Base-by-base conservation (phyloP, 2,797 vertebrate genomes). In the Hozukius guyotensis region DNA sequence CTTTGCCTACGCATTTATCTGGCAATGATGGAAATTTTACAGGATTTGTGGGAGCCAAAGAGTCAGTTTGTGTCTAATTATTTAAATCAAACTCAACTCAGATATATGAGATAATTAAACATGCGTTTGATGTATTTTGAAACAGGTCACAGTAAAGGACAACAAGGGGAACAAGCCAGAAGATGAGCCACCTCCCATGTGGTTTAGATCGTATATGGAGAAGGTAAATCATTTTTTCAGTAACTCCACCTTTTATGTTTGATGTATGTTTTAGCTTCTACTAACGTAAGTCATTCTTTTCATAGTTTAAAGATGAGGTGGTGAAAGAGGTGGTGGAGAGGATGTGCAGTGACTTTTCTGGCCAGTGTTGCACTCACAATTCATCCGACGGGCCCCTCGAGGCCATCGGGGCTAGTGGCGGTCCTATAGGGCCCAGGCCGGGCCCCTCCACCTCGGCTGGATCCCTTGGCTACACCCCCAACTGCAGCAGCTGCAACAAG, bases 131-230 rank as follows among this genome's bases (percentile, higher is more conserved):
- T 52, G 20, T 80, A 3, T 86, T 49, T 82, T 62, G 22, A 13
- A 71, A 10, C 72, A 96, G 96, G 93, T 93, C 57, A 38, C 83
- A 61, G 85, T 90, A 6, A 96, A 96, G 73, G 95, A 96, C 87
- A 94, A 83, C 86, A 96, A 96, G 87, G 94, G 87, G 73, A 87
- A 69, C 88, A 96, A 95, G 93, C 91, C 92, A 29, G 95, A 95
- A 49, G 95, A 96, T 79, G 96, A 97, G 64, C 96, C 95, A 12
- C 97, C 98, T 62, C 98, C 98, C 34, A 96, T 97, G 74, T 99
- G 98, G 98, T 99, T 99, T 79, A 96, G 97, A 32, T 97, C 95
- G 36, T 99, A 98, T 93, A 97, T 99, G 96, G 97, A 99, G 89
- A 97, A 96, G 88, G 98, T 99, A 6, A 63, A 68, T 3, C 3